Evolutionary conservation across 2,113 vertebrate species (phyloP).

Genomic region (Zapus hudsonius): DNA sequence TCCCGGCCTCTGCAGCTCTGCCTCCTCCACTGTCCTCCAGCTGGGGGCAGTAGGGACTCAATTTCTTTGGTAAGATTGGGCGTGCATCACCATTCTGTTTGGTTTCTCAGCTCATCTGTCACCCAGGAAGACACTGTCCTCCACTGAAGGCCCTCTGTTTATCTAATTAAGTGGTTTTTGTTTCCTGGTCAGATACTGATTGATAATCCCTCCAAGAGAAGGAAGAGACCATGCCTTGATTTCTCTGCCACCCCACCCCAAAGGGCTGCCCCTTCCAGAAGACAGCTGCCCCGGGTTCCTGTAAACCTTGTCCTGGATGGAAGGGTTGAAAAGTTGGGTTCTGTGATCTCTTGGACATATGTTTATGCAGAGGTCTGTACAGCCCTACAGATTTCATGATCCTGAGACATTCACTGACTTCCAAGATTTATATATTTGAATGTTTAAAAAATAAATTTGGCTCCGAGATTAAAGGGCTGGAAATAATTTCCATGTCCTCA

Average conservation of each 20-base stretch:
- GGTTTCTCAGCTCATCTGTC: neutral
- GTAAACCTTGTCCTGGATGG: constrained; percentile 72
- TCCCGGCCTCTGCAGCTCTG: neutral
- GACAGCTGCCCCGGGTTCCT: neutral
- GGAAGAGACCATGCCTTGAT: neutral
- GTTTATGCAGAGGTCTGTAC: constrained; percentile 71
- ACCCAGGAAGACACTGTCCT: neutral
- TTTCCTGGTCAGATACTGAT: constrained; percentile 17
- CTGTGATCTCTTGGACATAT: constrained; percentile 81
- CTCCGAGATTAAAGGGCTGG: constrained; percentile 74
- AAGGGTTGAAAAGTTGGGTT: constrained; percentile 75
- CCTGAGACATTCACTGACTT: constrained; percentile 70
- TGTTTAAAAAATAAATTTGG: constrained; percentile 82
- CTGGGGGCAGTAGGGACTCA: neutral
- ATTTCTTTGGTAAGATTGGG: neutral
- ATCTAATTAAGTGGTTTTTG: neutral
- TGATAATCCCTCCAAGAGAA: neutral
- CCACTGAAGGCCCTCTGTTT: neutral
- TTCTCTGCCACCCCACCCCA: neutral
- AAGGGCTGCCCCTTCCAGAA: neutral
- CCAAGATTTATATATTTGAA: constrained; percentile 80
- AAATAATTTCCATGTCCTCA: constrained; percentile 75
- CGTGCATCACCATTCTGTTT: neutral
- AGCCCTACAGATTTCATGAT: constrained; percentile 76
- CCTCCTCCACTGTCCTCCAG: neutral